These are phyloP conservation scores for Eurosta solidaginis DNA, from an alignment of 1,140 invertebrate genomes.

Conservation along the genomic window DNA sequence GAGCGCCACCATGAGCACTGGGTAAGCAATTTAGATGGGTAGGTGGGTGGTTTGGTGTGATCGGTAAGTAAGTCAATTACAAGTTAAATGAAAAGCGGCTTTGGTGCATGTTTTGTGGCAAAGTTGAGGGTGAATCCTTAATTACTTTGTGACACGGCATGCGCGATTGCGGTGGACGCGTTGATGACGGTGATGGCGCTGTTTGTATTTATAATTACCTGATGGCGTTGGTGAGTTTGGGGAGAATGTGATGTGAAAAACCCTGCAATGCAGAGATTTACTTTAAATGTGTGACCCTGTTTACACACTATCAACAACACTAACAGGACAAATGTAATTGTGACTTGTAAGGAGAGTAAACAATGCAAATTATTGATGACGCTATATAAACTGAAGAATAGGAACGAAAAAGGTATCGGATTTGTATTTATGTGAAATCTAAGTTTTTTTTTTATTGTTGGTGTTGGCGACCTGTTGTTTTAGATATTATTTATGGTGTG, in stretches of 20 bases:
- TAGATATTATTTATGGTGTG: too few species aligned
- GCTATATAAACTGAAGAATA: background rate
- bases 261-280: constrained; percentile 17
- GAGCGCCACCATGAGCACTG: background rate
- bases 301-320: background rate
- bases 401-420: background rate
- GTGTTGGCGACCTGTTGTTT: too few species aligned
- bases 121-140: constrained; percentile 22
- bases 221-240: background rate
- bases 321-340: too few species aligned
- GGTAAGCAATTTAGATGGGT: background rate
- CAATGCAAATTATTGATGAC: constrained; percentile 4
- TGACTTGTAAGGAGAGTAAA: background rate
- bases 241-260: background rate
- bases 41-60: too few species aligned
- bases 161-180: background rate
- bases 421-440: too few species aligned
- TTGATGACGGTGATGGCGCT: constrained; percentile 9
- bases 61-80: background rate
- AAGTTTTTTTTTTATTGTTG: too few species aligned
- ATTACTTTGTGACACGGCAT: constrained; percentile 19
- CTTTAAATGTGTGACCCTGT: background rate
- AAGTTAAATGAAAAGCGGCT: background rate
- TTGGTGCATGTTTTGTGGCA: constrained; percentile 3
- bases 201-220: constrained; percentile 21